Base-by-base conservation (phyloP, 2,113 vertebrate genomes). In the Cariama cristata region DNA sequence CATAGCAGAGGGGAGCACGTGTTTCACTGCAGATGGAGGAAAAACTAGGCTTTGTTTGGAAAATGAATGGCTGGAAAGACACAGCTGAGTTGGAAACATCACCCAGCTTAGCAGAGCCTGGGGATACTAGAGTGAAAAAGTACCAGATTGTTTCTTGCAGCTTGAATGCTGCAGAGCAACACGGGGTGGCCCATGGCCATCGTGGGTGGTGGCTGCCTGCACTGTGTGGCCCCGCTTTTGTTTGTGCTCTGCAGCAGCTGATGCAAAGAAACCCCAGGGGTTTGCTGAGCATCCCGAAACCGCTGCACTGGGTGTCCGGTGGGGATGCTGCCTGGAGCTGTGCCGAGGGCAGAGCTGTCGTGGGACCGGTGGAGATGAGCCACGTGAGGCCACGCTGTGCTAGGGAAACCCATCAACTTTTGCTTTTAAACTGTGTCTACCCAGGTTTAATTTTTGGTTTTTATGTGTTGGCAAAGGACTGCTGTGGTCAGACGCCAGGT, bases 151-250 rank as follows among this genome's bases (percentile, higher is more conserved):
- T 32, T 50, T 72, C 35, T 68, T 68, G 33, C 44, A 59, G 72
- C 33, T 50, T 53, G 66, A 28, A 14, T 20, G 28, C 52, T 63
- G 53, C 42, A 67, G 62, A 59, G 52, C 30, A 35, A 15, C 10
- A 1, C 0, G 0, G 38, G 5, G 15, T 68, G 44, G 27, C 33
- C 69, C 1, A 1, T 79, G 85, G 62, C 33, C 20, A 3, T 7
- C 0, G 0, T 5, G 22, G 15, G 4, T 50, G 40, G 40, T 85
- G 45, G 8, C 20, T 12, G 19, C 23, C 59, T 3, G 2, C 0
- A 0, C n/a, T 42, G 23, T 15, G 5, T 64, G 68, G 27, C 35
- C 56, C 44, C 35, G 23, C 26, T 67, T 67, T 13, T 79, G 71
- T 33, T 38, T 3, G 0, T 50, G 40, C 53, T 80, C n/a, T 44